Base-by-base conservation (phyloP, 2,797 vertebrate genomes). In the Caiman crocodilus region DNA sequence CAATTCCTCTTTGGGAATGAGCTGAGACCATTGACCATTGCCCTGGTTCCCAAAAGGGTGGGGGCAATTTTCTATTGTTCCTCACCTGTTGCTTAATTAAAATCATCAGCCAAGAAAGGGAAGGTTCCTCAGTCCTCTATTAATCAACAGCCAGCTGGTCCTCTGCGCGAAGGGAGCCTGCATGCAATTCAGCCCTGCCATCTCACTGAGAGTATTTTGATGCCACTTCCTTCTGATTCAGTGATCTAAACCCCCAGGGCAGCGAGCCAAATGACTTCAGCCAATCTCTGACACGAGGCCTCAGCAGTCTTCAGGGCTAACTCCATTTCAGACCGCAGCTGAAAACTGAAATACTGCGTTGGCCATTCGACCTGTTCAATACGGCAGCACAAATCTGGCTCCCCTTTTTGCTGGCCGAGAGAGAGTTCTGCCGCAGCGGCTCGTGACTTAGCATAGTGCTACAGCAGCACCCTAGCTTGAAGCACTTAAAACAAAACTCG, bases 401-500 rank as follows among this genome's bases (percentile, higher is more conserved):
- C 63, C 56, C 55, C 13, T 55, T 65, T 30, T 28, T 61, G 60
- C 76, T 73, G 76, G 17, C 25, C 59, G 55, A 87, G 85, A 5
- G 1, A 28, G 55, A 50, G 55, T 64, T 86, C 81, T 90, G 73
- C 76, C 35, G 5, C 87, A 79, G 61, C 13, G 42, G 67, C 12
- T 23, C 20, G 16, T 76, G 57, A 28, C 64, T 78, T 89, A 73
- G 61, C 76, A n/a, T 50, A 50, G 0, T 0, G 69, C 64, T 79
- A 64, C 59, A 56, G 42, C 82, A 28, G 32, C 6, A 71, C 12
- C 67, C 55, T 56, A 78, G 26, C 61, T 20, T 60, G 85, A 91
- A 58, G 74, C 16, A 32, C 3, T 0, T 0, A 82, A 87, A 57
- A 0, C 4, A 35, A 71, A 12, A 35, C 42, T 50, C 42, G 11